phyloP scores from a whole-genome alignment of 2,888 invertebrate species.

The Hypolimnas misippus region DNA sequence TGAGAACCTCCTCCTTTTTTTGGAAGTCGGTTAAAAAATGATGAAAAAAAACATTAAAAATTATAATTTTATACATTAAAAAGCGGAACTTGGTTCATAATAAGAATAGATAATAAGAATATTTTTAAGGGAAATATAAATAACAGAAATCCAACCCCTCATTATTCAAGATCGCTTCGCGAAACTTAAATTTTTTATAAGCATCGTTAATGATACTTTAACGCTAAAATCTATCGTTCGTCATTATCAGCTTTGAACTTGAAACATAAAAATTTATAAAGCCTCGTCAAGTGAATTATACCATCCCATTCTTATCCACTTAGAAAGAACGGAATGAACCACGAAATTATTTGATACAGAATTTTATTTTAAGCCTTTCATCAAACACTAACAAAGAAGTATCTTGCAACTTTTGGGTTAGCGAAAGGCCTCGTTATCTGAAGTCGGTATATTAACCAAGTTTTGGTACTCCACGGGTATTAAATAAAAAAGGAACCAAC shows the following conservation, averaged over 20 bases:
- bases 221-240: neutral
- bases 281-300: neutral
- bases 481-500: constrained; percentile 20
- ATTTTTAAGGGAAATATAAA: too few species aligned
- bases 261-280: constrained; percentile 1
- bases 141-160: too few species aligned
- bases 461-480: constrained; percentile 24
- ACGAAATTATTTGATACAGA: constrained; percentile 1
- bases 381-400: constrained; percentile 20
- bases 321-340: neutral
- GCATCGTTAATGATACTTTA: neutral
- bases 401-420: constrained; percentile 28
- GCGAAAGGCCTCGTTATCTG: constrained; percentile 25
- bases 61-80: too few species aligned
- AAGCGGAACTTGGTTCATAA: too few species aligned
- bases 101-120: too few species aligned
- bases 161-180: too few species aligned
- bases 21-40: too few species aligned
- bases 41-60: too few species aligned
- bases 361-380: constrained; percentile 15
- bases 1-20: too few species aligned
- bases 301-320: neutral
- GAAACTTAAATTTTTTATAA: neutral
- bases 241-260: neutral
- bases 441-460: constrained; percentile 27